phyloP scores from a whole-genome alignment of 2,113 vertebrate species.

The Aspidoscelis tigris region DNA sequence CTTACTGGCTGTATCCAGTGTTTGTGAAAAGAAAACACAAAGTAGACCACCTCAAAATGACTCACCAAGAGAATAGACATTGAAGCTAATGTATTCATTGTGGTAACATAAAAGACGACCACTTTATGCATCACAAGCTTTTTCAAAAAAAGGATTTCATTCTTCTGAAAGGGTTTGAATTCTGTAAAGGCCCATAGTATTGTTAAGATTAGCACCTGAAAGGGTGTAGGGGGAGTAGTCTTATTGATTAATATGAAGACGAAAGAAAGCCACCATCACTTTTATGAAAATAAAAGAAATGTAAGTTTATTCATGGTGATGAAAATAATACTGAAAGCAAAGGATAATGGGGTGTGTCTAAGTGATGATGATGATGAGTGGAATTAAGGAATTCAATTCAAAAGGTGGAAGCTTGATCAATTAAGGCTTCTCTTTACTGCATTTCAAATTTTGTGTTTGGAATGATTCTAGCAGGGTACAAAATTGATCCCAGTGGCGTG shows the following conservation, averaged over 20 bases:
- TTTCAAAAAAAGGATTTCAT: conserved; percentile 26
- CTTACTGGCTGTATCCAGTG: conserved; percentile 71
- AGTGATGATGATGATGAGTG: background rate
- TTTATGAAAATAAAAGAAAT: background rate
- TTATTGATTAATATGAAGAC: background rate
- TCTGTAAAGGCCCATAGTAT: background rate
- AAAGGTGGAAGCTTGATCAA: background rate
- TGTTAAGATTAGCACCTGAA: conserved; percentile 16
- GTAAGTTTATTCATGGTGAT: background rate
- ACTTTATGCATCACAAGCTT: conserved; percentile 47
- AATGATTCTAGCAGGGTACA: background rate
- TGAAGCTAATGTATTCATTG: conserved; percentile 79
- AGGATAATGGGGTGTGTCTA: background rate
- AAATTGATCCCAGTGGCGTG: background rate
- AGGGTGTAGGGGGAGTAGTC: background rate
- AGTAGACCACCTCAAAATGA: conserved; percentile 80
- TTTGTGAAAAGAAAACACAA: conserved; percentile 81
- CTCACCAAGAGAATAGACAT: conserved; percentile 73
- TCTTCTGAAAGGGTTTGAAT: conserved; percentile 6
- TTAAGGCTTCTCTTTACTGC: background rate
- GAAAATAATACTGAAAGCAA: background rate
- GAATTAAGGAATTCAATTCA: too few species aligned
- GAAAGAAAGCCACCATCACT: conserved; percentile 12
- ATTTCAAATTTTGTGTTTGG: background rate
- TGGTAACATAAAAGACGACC: conserved; percentile 50